Conservation (phyloP, 2,888 invertebrate species). For the Peribatodes rhomboidaria region DNA sequence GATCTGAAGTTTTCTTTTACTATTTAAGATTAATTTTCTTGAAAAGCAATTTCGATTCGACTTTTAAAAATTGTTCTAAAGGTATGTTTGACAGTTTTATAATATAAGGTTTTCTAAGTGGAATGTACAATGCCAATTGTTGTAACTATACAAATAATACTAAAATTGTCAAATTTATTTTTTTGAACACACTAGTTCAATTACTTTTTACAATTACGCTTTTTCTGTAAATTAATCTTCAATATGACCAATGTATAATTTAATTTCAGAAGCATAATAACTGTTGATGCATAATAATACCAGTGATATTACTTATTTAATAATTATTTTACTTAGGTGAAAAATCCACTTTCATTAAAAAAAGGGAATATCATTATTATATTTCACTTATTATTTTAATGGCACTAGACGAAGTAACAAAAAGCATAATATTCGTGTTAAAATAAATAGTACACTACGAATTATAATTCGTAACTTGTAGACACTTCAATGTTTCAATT, state of each 20-base stretch:
- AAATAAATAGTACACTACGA: slow-evolving; percentile 10
- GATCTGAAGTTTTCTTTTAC: slow-evolving; percentile 59
- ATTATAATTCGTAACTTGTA: slow-evolving; percentile 37
- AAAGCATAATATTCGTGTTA: slow-evolving; percentile 10
- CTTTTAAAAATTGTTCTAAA: slow-evolving; percentile 45
- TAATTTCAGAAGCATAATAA: slow-evolving; percentile 26
- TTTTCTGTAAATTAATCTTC: slow-evolving; percentile 42
- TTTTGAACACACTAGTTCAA: slow-evolving; percentile 27
- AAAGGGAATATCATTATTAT: neutral
- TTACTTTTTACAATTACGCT: slow-evolving; percentile 7
- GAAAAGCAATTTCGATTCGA: slow-evolving; percentile 43
- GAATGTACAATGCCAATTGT: neutral
- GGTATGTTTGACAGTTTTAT: slow-evolving; percentile 23
- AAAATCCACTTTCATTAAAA: neutral
- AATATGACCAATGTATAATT: slow-evolving; percentile 17
- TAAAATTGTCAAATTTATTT: slow-evolving; percentile 44
- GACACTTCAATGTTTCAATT: slow-evolving; percentile 43
- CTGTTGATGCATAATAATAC: slow-evolving; percentile 42
- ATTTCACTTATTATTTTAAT: slow-evolving; percentile 1
- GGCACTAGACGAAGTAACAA: neutral
- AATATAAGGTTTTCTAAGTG: neutral
- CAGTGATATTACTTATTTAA: slow-evolving; percentile 31
- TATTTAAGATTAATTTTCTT: slow-evolving; percentile 53
- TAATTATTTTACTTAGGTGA: slow-evolving; percentile 1
- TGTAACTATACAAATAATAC: slow-evolving; percentile 30